phyloP scores from a whole-genome alignment of 2,113 vertebrate genomes.

The Phrynosoma blainvillii region DNA sequence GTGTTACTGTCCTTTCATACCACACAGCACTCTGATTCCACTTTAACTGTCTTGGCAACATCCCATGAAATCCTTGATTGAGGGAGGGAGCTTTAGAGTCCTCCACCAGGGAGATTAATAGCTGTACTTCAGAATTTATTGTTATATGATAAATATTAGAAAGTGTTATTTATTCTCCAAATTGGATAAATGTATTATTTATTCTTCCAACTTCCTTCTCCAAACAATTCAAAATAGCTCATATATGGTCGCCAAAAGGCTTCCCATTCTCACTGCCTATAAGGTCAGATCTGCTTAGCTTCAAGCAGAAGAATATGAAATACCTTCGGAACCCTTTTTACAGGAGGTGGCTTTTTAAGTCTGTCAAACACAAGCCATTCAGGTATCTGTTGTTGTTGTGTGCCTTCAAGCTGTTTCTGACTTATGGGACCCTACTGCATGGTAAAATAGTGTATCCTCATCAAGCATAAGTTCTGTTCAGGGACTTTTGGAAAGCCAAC shows the following conservation, averaged over 20 bases:
- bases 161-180: background rate
- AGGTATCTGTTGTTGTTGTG: background rate
- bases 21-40: too few species aligned
- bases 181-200: too few species aligned
- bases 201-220: background rate
- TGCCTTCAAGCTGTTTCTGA: too few species aligned
- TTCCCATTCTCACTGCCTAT: background rate
- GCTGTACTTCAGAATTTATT: background rate
- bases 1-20: background rate
- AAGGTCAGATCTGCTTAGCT: background rate
- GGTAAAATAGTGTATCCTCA: background rate
- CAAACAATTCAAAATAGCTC: background rate
- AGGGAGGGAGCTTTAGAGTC: too few species aligned
- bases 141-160: background rate
- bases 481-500: background rate
- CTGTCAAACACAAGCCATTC: background rate
- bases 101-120: background rate
- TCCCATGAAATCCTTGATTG: too few species aligned
- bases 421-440: too few species aligned
- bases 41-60: too few species aligned
- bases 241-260: background rate
- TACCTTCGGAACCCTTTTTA: background rate
- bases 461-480: background rate
- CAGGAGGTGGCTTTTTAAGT: background rate
- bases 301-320: background rate